Conservation (phyloP, 2,113 vertebrate species). For the Otocyon megalotis region DNA sequence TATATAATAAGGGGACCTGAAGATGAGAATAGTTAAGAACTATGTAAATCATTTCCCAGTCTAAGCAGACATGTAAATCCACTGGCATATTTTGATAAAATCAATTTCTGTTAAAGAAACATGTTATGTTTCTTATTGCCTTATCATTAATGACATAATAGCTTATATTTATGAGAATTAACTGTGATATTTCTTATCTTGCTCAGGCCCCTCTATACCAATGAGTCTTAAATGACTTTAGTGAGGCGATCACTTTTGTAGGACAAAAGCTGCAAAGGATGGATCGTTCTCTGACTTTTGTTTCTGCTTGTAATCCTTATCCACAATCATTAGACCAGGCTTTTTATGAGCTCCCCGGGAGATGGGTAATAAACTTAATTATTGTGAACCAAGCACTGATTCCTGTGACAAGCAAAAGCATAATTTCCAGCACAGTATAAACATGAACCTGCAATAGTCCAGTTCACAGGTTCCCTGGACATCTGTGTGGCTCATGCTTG, state of each 20-base stretch:
- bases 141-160: neutral
- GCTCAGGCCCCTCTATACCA: neutral
- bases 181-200: neutral
- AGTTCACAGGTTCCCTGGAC: neutral
- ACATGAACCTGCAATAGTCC: neutral
- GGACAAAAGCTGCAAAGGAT: neutral
- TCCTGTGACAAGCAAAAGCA: neutral
- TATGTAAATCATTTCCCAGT: neutral
- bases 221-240: neutral
- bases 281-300: neutral
- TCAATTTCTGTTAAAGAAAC: constrained; percentile 44
- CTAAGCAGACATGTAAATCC: neutral
- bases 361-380: neutral
- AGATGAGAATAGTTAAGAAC: neutral
- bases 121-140: neutral
- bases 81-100: neutral
- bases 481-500: neutral
- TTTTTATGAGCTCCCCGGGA: constrained; percentile 1
- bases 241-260: neutral
- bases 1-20: neutral
- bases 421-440: neutral
- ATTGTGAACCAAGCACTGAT: neutral
- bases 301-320: constrained; percentile 38
- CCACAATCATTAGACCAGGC: neutral
- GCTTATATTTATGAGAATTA: neutral